These are phyloP conservation scores for Eupsilia transversa DNA, from an alignment of 2,888 invertebrate species.

Conservation along the genomic window DNA sequence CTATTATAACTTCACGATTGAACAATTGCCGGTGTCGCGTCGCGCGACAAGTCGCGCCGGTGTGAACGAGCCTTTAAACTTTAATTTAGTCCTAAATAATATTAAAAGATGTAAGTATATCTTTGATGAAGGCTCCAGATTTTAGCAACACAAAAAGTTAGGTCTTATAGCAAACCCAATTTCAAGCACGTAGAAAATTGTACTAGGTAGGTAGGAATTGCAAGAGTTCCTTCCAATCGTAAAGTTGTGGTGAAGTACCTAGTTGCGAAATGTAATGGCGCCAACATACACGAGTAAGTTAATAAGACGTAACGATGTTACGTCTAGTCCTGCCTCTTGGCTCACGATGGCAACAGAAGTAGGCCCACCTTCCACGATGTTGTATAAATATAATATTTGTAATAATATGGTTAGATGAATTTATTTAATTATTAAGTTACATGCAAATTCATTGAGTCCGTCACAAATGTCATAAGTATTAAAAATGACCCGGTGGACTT, in stretches of 20 bases:
- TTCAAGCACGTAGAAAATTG: background rate
- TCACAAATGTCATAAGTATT: background rate
- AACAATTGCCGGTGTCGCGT: no score
- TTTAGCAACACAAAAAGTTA: background rate
- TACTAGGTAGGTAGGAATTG: background rate
- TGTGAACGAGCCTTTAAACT: no score
- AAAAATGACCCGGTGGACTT: background rate
- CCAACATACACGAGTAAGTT: background rate
- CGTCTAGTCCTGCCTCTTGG: background rate
- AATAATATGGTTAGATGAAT: background rate
- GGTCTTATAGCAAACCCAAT: background rate
- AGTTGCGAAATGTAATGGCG: constrained; percentile 18
- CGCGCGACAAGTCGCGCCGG: no score
- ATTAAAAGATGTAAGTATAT: background rate
- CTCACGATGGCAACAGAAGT: background rate
- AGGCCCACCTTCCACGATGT: background rate
- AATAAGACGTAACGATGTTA: background rate
- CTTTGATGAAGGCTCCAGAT: background rate
- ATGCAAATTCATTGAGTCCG: background rate
- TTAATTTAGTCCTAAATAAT: no score
- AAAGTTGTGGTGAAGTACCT: background rate
- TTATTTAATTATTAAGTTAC: background rate
- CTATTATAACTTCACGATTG: no score
- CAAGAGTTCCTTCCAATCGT: constrained; percentile 1
- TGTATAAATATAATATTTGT: no score